phyloP scores from a whole-genome alignment of 2,888 invertebrate genomes.

The Linyphia triangularis region DNA sequence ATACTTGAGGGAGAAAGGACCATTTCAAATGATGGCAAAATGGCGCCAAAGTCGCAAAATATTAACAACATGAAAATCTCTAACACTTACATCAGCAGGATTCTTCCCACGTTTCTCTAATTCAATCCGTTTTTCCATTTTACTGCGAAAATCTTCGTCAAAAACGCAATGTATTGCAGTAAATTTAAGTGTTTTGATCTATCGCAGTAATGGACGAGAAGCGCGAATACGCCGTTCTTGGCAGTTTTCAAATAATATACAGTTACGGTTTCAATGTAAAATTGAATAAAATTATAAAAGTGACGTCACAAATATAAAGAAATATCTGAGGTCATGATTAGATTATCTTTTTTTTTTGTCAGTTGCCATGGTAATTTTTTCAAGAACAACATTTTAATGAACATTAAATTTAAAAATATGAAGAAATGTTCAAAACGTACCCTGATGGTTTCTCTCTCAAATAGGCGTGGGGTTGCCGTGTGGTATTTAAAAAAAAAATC shows the following conservation, averaged over 20 bases:
- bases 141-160: background rate
- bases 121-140: constrained; percentile 62
- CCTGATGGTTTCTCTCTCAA: no score
- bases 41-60: constrained; percentile 57
- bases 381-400: no score
- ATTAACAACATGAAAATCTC: constrained; percentile 2
- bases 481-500: no score
- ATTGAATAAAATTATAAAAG: background rate
- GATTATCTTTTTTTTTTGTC: no score
- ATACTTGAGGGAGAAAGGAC: background rate
- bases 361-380: no score
- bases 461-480: no score
- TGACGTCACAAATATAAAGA: no score
- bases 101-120: constrained; percentile 44
- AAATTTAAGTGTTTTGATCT: background rate
- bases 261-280: constrained; percentile 6
- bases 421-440: no score
- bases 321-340: no score
- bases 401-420: no score
- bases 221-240: constrained; percentile 39
- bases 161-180: background rate
- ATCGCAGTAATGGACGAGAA: constrained; percentile 43
- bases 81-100: constrained; percentile 29
- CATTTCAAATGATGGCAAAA: constrained; percentile 62
- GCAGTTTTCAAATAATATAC: constrained; percentile 27